Base-by-base conservation (phyloP, 2,113 vertebrate species). In the Aspiorhynchus laticeps region DNA sequence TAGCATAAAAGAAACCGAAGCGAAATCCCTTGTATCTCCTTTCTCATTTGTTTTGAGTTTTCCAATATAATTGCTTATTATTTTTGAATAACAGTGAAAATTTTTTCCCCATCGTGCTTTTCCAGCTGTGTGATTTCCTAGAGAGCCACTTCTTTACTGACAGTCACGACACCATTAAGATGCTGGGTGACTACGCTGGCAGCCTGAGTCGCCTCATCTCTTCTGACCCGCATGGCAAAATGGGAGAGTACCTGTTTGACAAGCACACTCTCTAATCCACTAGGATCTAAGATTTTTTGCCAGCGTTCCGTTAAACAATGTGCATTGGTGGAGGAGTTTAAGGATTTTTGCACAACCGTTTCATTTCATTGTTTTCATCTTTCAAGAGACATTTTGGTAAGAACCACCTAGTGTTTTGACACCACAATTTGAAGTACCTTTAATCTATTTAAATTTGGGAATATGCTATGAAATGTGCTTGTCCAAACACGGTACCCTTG, bases 221-320 rank as follows among this genome's bases (percentile, higher is more conserved):
- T 0, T 91, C 92, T 2, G 93, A 93, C 46, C 80, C 87, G 0
- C 83, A 93, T 0, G 92, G 92, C 0, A 0, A 85, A 28, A 93
- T 95, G 94, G 95, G 93, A 89, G 95, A 95, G 88, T 95, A 95
- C 88, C 93, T 95, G 71, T 95, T 95, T 80, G 94, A 95, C 88
- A 95, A 93, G 85, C 95, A 95, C 91, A 93, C 93, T 38, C 92
- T 95, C 86, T 95, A 89, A 93, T 36, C 2, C 4, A 1, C 77
- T 80, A 21, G 0, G 17, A 33, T 78, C 46, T 21, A 41, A 48
- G n/a, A 28, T 74, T 48, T n/a, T 6, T n/a, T 76, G 6, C 73
- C 33, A 17, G 2, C 12, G 24, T 26, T 75, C 12, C 21, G 38
- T 46, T 43, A 75, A 71, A n/a, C 38, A 3, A n/a, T 43, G 24